Evolutionary conservation across 2,113 vertebrate genomes (phyloP), one percentile per base, ranked within the genome.

Genomic region (Andinoacara biseriatus): DNA sequence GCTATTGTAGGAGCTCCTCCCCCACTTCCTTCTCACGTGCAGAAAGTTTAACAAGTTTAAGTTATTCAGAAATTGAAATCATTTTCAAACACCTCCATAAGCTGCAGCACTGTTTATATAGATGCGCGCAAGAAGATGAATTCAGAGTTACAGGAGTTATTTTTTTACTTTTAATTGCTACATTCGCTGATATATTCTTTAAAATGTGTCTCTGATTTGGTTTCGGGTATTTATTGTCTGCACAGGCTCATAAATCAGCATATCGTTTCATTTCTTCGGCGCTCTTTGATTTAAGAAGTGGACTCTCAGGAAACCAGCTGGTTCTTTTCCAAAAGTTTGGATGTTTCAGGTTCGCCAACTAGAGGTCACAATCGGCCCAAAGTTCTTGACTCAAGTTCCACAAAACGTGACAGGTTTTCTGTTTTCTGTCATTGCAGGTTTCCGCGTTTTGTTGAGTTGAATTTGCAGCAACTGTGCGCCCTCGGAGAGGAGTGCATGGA

Each of bases 211-310:
- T 38, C 9, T 38, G 35, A 10, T 3, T 10, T 38, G 33, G 35
- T 38, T 38, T 38, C 8, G 8, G 35, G 7, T 67, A 10, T 29
- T 69, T 49, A 22, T 43, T 69, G 40, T 0, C 22, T 29, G 49
- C 18, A 69, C 0, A 5, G 46, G 17, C 24, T 20, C 7, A 26
- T 11, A 29, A 67, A 69, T 29, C 18, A 15, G 5, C 43, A 26
- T 17, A 0, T 49, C 46, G 15, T 20, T 31, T 20, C 10, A 31
- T 52, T 0, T 2, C 3, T 17, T 29, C 18, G 24, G 40, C 22
- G 1, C 49, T 24, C 5, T 46, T 13, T 2, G n/a, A n/a, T n/a
- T n/a, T n/a, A n/a, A n/a, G n/a, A n/a, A n/a, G n/a, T n/a, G n/a
- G 0, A 3, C 1, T 20, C 26, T 72, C 18, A 31, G 43, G 10